Percentiles rank a stretch among this genome's conserved stretches.
Evolutionary conservation across 2,797 vertebrate species (phyloP).

Genomic region (Betta splendens): DNA sequence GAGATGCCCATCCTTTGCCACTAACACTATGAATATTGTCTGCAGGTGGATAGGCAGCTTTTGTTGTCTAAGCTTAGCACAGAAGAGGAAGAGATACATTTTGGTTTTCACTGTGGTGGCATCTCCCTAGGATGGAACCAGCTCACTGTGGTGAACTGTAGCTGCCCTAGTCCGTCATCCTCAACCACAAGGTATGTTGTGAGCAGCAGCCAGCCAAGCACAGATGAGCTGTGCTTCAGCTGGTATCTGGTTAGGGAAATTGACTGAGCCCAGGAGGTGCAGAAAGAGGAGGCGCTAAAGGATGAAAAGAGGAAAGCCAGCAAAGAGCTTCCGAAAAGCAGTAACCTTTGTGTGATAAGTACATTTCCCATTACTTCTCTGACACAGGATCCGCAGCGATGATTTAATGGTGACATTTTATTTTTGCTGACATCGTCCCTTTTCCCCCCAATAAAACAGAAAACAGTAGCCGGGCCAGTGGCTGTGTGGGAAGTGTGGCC

Average conservation of each 20-base stretch:
- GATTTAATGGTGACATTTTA: conserved; percentile 98
- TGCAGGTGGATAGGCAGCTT: conserved; percentile 69
- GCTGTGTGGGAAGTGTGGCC: conserved; percentile 80
- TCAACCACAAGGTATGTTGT: conserved; percentile 47
- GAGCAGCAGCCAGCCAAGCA: conserved; percentile 12
- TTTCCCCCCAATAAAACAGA: conserved; percentile 73
- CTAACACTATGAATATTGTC: conserved; percentile 26
- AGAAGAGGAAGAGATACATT: conserved; percentile 23
- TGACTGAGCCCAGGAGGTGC: conserved; percentile 11
- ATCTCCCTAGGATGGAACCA: conserved; percentile 81
- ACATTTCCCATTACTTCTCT: conserved; percentile 89
- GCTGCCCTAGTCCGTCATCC: conserved; percentile 86
- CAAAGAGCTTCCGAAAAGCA: conserved; percentile 83
- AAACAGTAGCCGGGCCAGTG: conserved; percentile 55
- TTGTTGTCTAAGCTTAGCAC: conserved; percentile 31
- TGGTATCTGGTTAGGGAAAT: conserved; percentile 34
- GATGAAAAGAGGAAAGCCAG: conserved; percentile 35
- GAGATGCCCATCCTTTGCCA: too few species aligned
- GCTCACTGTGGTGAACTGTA: conserved; percentile 82
- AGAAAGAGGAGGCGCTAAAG: conserved; percentile 9
- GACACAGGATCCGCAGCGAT: conserved; percentile 87
- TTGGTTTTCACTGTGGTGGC: conserved; percentile 50
- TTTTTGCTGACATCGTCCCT: conserved; percentile 90
- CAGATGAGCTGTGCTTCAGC: conserved; percentile 27
- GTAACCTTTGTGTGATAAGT: conserved; percentile 90